A percentile compares a stretch with the other conserved stretches of the same genome.
Evolutionary conservation across 2,797 vertebrate genomes (phyloP).

Genomic region (Aulostomus chinensis): DNA sequence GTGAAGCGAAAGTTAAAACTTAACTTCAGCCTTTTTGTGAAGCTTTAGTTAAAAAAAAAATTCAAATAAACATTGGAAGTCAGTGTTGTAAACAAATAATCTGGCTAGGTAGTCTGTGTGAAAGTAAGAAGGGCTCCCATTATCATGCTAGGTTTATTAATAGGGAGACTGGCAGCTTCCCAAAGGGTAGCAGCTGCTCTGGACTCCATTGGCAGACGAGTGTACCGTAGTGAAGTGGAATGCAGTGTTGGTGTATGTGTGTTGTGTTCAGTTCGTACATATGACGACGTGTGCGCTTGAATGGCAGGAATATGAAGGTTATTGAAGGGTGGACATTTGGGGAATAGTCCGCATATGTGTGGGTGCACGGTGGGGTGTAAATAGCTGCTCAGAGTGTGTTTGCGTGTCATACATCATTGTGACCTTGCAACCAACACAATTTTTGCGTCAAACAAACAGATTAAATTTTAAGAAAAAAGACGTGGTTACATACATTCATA

Average conservation of each 20-base stretch:
- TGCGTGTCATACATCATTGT: no score
- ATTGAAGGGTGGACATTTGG: background rate
- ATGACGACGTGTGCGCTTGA: constrained; percentile 2
- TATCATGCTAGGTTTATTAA: constrained; percentile 43
- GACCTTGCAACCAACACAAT: no score
- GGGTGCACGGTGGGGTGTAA: no score
- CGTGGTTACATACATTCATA: no score
- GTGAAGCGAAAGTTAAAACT: no score
- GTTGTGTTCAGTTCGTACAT: constrained; percentile 4
- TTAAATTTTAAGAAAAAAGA: no score
- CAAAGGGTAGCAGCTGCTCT: constrained; percentile 57
- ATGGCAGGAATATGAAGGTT: constrained; percentile 4
- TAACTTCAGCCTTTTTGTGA: no score
- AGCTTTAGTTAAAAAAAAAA: no score
- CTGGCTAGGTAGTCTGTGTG: background rate
- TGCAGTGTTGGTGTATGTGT: constrained; percentile 5
- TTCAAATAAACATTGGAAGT: no score
- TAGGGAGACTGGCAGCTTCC: constrained; percentile 41
- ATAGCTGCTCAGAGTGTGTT: no score
- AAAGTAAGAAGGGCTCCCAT: constrained; percentile 6
- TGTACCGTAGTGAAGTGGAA: constrained; percentile 11
- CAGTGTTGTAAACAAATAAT: no score
- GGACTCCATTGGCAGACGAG: constrained; percentile 39
- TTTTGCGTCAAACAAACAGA: no score
- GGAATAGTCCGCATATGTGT: constrained; percentile 1